Conservation (phyloP, 2,113 vertebrate genomes). For the Paradisaea rubra region DNA sequence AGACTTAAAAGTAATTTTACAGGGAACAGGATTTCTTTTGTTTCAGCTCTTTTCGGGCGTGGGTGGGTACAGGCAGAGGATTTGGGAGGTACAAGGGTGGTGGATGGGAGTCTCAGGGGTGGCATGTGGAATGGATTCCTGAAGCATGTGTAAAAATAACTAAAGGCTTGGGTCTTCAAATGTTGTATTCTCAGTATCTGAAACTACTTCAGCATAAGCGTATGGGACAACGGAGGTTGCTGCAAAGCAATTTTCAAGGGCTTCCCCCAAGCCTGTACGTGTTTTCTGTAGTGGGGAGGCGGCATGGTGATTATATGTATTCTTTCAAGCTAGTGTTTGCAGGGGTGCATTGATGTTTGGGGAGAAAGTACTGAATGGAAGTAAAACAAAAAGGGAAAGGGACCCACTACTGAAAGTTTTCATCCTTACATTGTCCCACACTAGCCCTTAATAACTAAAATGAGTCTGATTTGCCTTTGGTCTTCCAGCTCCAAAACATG, state of each 20-base stretch:
- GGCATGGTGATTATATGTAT: not conserved
- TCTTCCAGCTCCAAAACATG: slow-evolving; percentile 71
- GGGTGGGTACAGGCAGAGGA: not conserved
- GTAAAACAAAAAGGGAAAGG: not conserved
- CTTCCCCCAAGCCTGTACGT: not conserved
- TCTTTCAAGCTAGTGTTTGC: slow-evolving; percentile 18
- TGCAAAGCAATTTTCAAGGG: not conserved
- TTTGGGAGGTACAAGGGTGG: not conserved
- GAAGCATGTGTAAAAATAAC: slow-evolving; percentile 53
- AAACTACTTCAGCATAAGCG: slow-evolving; percentile 33
- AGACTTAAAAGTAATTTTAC: not conserved
- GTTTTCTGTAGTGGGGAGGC: not conserved
- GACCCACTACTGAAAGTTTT: not conserved
- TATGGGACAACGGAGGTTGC: not conserved
- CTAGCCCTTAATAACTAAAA: slow-evolving; percentile 6
- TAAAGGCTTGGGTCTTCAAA: slow-evolving; percentile 8
- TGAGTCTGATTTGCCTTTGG: slow-evolving; percentile 58
- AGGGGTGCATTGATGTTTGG: not conserved
- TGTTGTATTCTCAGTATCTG: slow-evolving; percentile 53
- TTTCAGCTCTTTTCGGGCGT: not conserved
- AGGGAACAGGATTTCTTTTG: not conserved
- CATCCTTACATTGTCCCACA: slow-evolving; percentile 7
- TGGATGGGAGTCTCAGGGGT: not conserved
- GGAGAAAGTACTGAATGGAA: not conserved
- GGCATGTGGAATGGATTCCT: not conserved